Conservation (phyloP, 92 coral and sea anemone species). For the Umimayanthus chanpuru region DNA sequence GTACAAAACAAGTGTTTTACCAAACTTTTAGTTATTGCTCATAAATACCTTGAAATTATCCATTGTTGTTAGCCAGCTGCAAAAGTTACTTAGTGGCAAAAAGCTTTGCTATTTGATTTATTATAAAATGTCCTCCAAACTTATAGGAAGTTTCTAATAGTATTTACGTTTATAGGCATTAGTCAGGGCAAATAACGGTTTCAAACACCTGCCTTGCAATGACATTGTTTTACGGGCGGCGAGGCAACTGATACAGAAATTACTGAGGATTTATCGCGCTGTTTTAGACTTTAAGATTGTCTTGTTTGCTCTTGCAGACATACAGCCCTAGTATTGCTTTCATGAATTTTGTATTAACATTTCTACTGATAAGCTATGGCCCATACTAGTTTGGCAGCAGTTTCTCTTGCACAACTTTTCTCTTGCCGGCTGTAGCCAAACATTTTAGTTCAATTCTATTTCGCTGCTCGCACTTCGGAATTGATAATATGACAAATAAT, state of each 20-base stretch:
- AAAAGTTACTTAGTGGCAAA: neutral
- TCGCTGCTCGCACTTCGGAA: neutral
- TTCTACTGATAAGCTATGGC: neutral
- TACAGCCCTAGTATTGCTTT: neutral
- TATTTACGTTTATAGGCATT: constrained; percentile 12
- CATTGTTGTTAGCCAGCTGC: constrained; percentile 1
- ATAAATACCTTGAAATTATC: constrained; percentile 4
- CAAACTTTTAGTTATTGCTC: neutral
- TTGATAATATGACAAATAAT: neutral
- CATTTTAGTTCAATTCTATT: neutral
- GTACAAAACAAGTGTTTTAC: neutral
- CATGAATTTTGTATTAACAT: neutral
- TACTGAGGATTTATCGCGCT: neutral
- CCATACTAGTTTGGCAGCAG: neutral
- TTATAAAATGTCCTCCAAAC: neutral
- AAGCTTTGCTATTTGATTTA: constrained; percentile 9
- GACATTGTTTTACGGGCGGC: constrained; percentile 7
- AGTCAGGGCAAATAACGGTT: neutral
- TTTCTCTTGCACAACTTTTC: neutral
- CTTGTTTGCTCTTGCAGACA: neutral
- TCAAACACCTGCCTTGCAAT: neutral
- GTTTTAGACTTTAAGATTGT: neutral
- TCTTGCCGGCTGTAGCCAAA: neutral
- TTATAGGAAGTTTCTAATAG: constrained; percentile 23
- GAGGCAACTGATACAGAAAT: constrained; percentile 9